phyloP scores from a whole-genome alignment of 2,113 vertebrate species.

The Pavo muticus region DNA sequence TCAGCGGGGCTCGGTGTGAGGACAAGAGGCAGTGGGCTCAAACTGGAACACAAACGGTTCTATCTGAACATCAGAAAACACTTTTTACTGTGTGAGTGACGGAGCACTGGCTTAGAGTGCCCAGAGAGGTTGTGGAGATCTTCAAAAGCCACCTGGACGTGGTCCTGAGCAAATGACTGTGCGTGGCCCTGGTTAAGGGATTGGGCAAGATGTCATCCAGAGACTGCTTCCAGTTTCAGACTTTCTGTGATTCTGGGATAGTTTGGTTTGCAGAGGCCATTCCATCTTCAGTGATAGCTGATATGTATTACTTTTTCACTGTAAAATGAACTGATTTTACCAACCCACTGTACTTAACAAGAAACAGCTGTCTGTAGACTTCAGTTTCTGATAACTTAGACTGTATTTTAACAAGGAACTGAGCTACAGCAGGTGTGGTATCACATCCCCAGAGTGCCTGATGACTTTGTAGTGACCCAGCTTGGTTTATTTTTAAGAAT shows the following conservation, averaged over 20 bases:
- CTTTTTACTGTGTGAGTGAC: neutral
- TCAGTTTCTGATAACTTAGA: neutral
- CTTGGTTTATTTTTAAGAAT: slow-evolving; percentile 41
- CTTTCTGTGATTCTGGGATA: neutral
- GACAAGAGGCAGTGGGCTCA: neutral
- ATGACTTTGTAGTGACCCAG: slow-evolving; percentile 15
- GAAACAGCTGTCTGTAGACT: neutral
- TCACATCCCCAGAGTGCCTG: neutral
- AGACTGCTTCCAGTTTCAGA: neutral
- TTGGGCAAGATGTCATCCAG: neutral
- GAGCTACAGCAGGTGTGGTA: neutral
- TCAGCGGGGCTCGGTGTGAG: neutral
- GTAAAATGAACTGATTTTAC: neutral
- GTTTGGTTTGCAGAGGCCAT: neutral
- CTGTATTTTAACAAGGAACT: neutral
- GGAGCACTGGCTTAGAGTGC: neutral
- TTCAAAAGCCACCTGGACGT: accelerated
- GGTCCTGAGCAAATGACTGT: neutral
- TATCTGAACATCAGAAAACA: neutral
- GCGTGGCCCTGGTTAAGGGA: neutral
- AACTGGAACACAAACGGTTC: neutral
- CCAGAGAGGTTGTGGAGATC: neutral
- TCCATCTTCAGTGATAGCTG: neutral
- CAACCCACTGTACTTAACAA: neutral
- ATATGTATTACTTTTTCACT: neutral